Evolutionary conservation across 2,888 invertebrate genomes (phyloP), one percentile per base, ranked within the genome.

Genomic region (Scotopteryx bipunctaria): DNA sequence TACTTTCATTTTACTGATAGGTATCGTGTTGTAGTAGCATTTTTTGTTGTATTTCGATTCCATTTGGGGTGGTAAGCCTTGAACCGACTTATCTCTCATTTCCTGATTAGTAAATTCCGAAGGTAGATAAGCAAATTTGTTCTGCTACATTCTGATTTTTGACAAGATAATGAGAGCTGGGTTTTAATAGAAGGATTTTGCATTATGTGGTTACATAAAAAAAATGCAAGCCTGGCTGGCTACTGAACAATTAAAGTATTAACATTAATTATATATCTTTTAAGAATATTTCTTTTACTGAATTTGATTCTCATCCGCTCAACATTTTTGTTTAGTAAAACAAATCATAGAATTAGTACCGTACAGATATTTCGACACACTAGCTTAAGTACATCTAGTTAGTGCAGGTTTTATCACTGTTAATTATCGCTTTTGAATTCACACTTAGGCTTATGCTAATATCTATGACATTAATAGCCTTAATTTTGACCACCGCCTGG

Each of bases 81-180:
- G 84, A 76, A 71, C 69, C 56, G 59, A 73, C 54, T 65, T 64
- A 54, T 79, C 82, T 86, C 81, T 85, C 83, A 86, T 84, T 86
- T 88, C 86, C 86, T 82, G 61, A 69, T 82, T 76, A 67, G 69
- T 70, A 69, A 71, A 72, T 59, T 58, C 47, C 51, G 43, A n/a
- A n/a, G n/a, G n/a, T n/a, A n/a, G n/a, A n/a, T 38, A 42, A 47
- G 38, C 21, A 6, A 50, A 76, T 75, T 75, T 55, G 66, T 61
- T 67, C 62, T 55, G 58, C 59, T 37, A 21, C 46, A 29, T 52
- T 55, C 49, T 49, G 33, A 55, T 43, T 53, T 37, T 55, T 43
- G 55, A 41, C 36, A 17, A 53, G 49, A 54, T 54, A 57, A 38
- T 36, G 45, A 41, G 31, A 40, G 16, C 42, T 37, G 8, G 16